phyloP scores from a whole-genome alignment of 37 sponge, comb jelly and placozoan species.

The Hexactinellida sp. region DNA sequence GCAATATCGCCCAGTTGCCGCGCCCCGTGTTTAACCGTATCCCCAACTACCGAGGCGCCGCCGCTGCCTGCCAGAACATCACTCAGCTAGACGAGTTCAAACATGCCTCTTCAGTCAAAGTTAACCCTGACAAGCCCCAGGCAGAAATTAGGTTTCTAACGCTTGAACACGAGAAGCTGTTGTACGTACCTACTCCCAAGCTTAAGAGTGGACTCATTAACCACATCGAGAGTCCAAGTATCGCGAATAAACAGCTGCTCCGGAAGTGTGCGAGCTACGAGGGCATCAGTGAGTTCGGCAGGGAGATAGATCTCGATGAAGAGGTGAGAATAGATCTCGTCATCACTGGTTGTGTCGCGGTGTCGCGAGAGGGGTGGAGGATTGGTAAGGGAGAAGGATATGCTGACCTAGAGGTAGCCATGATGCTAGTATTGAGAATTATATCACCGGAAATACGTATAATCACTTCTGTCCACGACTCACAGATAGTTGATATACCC shows the following conservation, averaged over 20 bases:
- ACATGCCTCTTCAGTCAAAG: not conserved
- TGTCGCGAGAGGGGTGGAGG: not conserved
- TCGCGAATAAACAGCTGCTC: not conserved
- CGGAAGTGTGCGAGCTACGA: not conserved
- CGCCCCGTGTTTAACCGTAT: not conserved
- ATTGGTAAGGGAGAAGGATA: constrained; percentile 2
- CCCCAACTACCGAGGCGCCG: not conserved
- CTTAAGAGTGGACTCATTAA: not conserved
- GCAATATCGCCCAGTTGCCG: not conserved
- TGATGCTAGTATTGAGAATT: not conserved
- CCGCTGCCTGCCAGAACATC: not conserved
- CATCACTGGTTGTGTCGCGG: not conserved
- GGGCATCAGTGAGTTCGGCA: not conserved
- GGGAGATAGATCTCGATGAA: not conserved
- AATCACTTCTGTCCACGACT: not conserved
- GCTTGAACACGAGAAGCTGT: not conserved
- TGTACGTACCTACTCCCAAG: not conserved
- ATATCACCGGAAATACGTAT: not conserved
- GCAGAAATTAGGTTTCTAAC: not conserved
- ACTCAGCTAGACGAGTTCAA: not conserved
- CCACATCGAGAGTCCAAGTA: not conserved
- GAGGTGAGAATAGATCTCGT: not conserved
- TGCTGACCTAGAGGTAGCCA: not conserved
- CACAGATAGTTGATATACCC: not conserved
- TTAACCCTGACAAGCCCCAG: not conserved